Percentiles rank a stretch among this genome's conserved stretches.
These are phyloP conservation scores for Urosaurus nigricauda DNA, from an alignment of 2,797 vertebrate genomes.

Conservation along the genomic window DNA sequence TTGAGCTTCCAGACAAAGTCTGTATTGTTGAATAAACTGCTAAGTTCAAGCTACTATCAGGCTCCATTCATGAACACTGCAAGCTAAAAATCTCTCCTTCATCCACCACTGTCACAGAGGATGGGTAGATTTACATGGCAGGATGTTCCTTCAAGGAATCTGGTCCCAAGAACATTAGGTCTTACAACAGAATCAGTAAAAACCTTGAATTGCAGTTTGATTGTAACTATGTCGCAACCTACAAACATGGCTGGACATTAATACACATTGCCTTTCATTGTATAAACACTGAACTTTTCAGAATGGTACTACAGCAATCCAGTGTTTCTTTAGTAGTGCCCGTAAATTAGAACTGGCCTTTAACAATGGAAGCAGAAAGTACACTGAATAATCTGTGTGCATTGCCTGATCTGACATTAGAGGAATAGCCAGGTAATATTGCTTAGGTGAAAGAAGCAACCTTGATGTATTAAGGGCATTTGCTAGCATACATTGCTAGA, in stretches of 20 bases:
- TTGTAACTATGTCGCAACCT: not conserved
- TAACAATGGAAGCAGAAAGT: conserved; percentile 7
- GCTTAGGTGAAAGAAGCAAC: not conserved
- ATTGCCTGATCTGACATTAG: conserved; percentile 20
- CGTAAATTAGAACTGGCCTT: not conserved
- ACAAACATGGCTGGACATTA: not conserved
- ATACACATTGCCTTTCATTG: not conserved
- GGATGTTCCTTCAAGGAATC: not conserved
- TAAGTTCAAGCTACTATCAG: not conserved
- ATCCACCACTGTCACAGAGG: not conserved
- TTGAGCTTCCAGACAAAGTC: no score
- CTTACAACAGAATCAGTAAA: not conserved
- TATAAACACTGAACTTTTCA: not conserved
- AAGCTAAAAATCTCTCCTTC: not conserved
- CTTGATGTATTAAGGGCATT: conserved; percentile 22
- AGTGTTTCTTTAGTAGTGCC: conserved; percentile 20
- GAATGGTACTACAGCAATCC: not conserved
- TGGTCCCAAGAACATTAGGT: not conserved
- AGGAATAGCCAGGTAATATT: conserved; percentile 9
- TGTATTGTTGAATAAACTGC: no score
- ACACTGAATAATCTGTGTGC: conserved; percentile 31
- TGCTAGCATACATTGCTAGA: not conserved
- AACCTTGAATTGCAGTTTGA: not conserved
- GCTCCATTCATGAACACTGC: no score
- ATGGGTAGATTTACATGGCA: not conserved